Base-by-base conservation (phyloP, 2,797 vertebrate genomes). In the Channa striata region DNA sequence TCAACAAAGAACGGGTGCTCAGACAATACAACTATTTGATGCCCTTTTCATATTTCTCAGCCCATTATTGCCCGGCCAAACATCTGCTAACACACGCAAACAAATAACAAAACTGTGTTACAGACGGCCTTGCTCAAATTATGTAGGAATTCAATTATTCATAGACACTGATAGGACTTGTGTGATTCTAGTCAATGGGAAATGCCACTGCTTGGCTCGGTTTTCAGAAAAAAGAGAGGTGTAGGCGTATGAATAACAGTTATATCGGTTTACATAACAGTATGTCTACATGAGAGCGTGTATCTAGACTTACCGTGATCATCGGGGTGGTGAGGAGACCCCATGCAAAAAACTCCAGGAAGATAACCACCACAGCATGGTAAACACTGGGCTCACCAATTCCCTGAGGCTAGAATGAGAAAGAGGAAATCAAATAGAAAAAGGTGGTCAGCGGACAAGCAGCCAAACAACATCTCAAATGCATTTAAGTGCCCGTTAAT, bases 311-410 rank as follows among this genome's bases (percentile, higher is more conserved):
- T 94, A 97, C 96, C 84, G 95, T 90, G 48, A 97, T 92, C 96
- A 97, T 97, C 0, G 96, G 96, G 0, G 96, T 96, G 59, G 97
- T 97, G 78, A 98, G 95, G 56, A 97, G 91, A 70, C 96, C 96
- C 96, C 96, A 97, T 59, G 96, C 96, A 49, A 97, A 97, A 87
- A 97, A 97, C 89, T 97, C 96, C 89, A 97, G 93, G 93, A 98
- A 98, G 86, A 97, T 97, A 80, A 97, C 96, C 80, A 97, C 96
- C 90, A 97, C 96, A 0, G 96, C 96, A 76, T 98, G 96, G 90
- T 97, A 97, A 74, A 97, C 96, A n/a, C 96, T 97, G 74, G 96
- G 96, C 84, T 97, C 96, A 9, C 97, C 96, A 0, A 97, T 95
- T 72, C 96, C 96, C 89, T 97, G 96, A 13, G 96, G 95, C 96